These are phyloP conservation scores for Gila orcuttii DNA, from an alignment of 2,113 vertebrate genomes.

Conservation along the genomic window DNA sequence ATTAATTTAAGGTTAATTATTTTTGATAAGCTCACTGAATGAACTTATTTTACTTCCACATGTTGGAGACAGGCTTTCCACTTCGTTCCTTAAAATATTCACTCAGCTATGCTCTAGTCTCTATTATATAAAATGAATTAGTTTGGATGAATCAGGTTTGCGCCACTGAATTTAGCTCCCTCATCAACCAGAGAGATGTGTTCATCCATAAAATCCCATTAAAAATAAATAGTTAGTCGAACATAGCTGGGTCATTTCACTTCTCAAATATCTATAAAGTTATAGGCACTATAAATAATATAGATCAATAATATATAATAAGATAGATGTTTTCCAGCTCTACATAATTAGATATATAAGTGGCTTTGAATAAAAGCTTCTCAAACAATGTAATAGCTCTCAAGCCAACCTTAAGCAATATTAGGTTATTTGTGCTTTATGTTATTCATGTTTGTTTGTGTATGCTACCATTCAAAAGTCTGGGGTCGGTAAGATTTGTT, in stretches of 20 bases:
- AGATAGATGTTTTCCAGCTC: too few species aligned
- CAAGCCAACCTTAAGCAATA: not conserved
- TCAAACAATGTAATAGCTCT: not conserved
- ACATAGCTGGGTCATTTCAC: constrained; percentile 34
- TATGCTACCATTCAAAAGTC: not conserved
- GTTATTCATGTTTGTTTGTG: not conserved
- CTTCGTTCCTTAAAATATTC: constrained; percentile 24
- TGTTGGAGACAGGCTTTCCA: not conserved
- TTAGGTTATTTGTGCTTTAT: not conserved
- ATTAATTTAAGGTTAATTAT: constrained; percentile 45
- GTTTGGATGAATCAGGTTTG: constrained; percentile 52
- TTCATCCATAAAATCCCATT: constrained; percentile 45
- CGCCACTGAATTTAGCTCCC: constrained; percentile 33
- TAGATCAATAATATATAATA: too few species aligned
- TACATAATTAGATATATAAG: constrained; percentile 1
- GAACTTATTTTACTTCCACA: constrained; percentile 7
- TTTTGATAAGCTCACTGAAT: constrained; percentile 38
- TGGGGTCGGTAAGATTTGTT: not conserved
- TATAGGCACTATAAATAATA: not conserved
- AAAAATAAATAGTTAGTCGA: constrained; percentile 48
- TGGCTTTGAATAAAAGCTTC: constrained; percentile 6
- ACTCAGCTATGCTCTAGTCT: constrained; percentile 46
- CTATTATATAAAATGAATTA: constrained; percentile 55
- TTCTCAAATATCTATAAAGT: constrained; percentile 31
- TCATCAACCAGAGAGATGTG: constrained; percentile 30